These are phyloP conservation scores for Acanthoscelides obtectus DNA, from an alignment of 2,888 invertebrate species.

Conservation along the genomic window DNA sequence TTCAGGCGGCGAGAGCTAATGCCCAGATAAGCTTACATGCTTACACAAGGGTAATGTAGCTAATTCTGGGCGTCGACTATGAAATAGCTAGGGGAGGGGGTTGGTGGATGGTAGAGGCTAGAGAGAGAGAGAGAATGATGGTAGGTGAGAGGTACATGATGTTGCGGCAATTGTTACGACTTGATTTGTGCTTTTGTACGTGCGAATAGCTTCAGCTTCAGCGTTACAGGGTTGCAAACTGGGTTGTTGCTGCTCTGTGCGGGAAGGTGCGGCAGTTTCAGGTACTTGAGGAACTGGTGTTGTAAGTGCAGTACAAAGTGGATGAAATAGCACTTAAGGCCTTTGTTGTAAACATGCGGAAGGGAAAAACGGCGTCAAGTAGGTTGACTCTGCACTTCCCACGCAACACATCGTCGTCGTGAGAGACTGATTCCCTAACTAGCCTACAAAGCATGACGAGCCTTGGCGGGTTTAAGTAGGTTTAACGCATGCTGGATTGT, in stretches of 20 bases:
- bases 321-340: neutral
- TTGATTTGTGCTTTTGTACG: neutral
- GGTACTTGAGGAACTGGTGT: neutral
- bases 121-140: constrained; percentile 9
- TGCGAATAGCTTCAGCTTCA: no score
- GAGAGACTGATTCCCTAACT: no score
- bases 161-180: neutral
- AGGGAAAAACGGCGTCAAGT: no score
- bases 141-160: neutral
- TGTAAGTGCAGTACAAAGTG: neutral
- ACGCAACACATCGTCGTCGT: no score
- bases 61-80: neutral
- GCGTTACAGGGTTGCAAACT: neutral
- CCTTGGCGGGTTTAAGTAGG: no score
- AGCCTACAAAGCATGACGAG: no score
- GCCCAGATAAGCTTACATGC: neutral
- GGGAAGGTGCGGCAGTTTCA: neutral
- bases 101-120: neutral
- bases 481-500: no score
- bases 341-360: no score
- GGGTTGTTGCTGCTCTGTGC: neutral
- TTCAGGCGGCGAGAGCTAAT: neutral
- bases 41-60: constrained; percentile 13
- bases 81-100: neutral
- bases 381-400: no score